Percentiles rank a stretch among this genome's conserved stretches.
phyloP scores from a whole-genome alignment of 2,797 vertebrate genomes.

The Pelobates cultripes region DNA sequence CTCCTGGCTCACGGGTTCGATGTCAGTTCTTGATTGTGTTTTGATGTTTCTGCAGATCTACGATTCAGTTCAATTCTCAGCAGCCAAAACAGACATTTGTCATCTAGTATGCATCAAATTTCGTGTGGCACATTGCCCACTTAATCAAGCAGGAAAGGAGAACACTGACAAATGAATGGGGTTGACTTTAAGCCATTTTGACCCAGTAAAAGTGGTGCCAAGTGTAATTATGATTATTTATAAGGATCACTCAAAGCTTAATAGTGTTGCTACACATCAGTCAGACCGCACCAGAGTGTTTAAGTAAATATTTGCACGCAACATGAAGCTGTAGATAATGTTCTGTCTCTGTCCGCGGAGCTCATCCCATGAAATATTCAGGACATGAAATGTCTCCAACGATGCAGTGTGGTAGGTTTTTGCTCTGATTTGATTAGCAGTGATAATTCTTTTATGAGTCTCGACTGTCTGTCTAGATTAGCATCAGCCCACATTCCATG shows the following conservation, averaged over 20 bases:
- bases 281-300: slow-evolving; percentile 69
- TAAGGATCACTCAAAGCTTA: slow-evolving; percentile 82
- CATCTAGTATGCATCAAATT: slow-evolving; percentile 74
- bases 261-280: slow-evolving; percentile 70
- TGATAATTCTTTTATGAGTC: slow-evolving; percentile 97
- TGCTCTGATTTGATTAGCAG: slow-evolving; percentile 93
- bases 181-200: slow-evolving; percentile 66
- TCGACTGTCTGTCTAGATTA: slow-evolving; percentile 85
- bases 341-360: slow-evolving; percentile 77
- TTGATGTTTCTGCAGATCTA: slow-evolving; percentile 90
- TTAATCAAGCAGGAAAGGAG: slow-evolving; percentile 71
- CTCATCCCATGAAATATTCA: slow-evolving; percentile 94
- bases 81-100: slow-evolving; percentile 91
- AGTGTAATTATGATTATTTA: slow-evolving; percentile 87
- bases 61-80: slow-evolving; percentile 87
- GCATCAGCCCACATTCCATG: slow-evolving; percentile 76
- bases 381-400: slow-evolving; percentile 74
- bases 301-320: slow-evolving; percentile 94
- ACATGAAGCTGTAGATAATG: slow-evolving; percentile 79
- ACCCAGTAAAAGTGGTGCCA: slow-evolving; percentile 81
- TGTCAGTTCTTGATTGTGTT: slow-evolving; percentile 90
- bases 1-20: slow-evolving; percentile 77
- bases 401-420: slow-evolving; percentile 85
- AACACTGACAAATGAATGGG: slow-evolving; percentile 66
- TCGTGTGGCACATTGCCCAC: slow-evolving; percentile 71